Percentiles rank a stretch among this genome's conserved stretches.
Conservation (phyloP, 2,888 invertebrate genomes). For the Conomelus anceps region DNA sequence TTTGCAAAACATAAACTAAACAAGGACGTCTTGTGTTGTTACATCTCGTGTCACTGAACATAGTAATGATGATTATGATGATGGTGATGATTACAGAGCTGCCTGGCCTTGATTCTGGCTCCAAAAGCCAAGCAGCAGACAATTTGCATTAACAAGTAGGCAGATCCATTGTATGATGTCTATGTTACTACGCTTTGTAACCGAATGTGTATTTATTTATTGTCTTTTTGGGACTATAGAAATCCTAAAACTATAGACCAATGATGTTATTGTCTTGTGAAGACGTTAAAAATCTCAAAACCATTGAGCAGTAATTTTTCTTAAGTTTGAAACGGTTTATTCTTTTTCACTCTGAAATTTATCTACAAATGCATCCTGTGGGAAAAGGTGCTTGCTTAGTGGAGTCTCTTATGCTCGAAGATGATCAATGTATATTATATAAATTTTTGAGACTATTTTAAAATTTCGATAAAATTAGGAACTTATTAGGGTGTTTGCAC, state of each 20-base stretch:
- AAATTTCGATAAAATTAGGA: too few relatives aligned
- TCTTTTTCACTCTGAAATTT: not conserved
- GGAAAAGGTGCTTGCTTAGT: too few relatives aligned
- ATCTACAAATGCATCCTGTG: not conserved
- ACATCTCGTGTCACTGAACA: not conserved
- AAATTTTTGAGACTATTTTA: too few relatives aligned
- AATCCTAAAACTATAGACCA: too few relatives aligned
- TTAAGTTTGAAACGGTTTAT: not conserved
- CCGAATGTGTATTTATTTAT: too few relatives aligned
- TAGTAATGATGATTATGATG: not conserved
- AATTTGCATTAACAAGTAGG: not conserved
- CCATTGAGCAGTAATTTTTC: too few relatives aligned
- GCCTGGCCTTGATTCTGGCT: not conserved
- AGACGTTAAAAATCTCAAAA: not conserved
- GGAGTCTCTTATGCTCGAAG: too few relatives aligned
- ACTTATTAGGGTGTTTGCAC: too few relatives aligned
- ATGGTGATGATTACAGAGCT: not conserved
- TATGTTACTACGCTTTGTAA: not conserved
- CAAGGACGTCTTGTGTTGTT: not conserved
- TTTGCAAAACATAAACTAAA: not conserved
- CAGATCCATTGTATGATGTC: not conserved
- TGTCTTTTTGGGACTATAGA: too few relatives aligned
- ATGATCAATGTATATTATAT: too few relatives aligned
- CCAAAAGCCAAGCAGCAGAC: not conserved
- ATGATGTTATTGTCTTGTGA: not conserved